Evolutionary conservation across 2,797 vertebrate species (phyloP), one percentile per base, ranked within the genome.

Genomic region (Intellagama lesueurii): DNA sequence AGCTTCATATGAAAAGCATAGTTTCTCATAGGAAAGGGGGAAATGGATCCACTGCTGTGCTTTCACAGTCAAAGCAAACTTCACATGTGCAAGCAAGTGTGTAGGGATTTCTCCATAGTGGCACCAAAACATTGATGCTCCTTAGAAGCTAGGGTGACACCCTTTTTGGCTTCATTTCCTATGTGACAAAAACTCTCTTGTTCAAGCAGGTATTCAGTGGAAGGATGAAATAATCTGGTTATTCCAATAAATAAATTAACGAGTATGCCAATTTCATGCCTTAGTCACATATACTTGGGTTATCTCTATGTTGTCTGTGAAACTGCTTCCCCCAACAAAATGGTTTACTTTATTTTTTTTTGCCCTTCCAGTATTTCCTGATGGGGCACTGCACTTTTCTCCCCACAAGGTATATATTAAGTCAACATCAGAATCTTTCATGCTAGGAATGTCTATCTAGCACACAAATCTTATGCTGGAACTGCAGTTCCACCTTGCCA

Each of bases 351-450:
- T 22, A 64, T 22, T 5, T 64, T 19, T 64, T 64, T 64, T 64
- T 5, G 3, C 60, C 60, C 60, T 64, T 8, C 19, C 6, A 70
- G n/a, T 70, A 26, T 52, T 56, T 68, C 30, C 35, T n/a, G 32
- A 87, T 49, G 19, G 40, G 66, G 16, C 24, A 2, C 19, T 32
- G 30, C 30, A n/a, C 66, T 88, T 17, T 16, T 87, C 60, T 64
- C 60, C 19, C 91, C 89, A 5, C 30, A 56, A 40, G 76, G 76
- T 86, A 85, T 52, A 87, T 86, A n/a, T 76, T 92, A 69, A 81
- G 81, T 85, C 94, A 90, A 89, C 75, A n/a, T 93, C 75, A 69
- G 0, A 90, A 87, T 92, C 35, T 84, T 75, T 91, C 79, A 89
- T 69, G 6, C 64, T 91, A 35, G 83, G 85, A 94, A 89, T 85